These are phyloP conservation scores for Sebastes fasciatus DNA, from an alignment of 2,113 vertebrate genomes.

Conservation along the genomic window DNA sequence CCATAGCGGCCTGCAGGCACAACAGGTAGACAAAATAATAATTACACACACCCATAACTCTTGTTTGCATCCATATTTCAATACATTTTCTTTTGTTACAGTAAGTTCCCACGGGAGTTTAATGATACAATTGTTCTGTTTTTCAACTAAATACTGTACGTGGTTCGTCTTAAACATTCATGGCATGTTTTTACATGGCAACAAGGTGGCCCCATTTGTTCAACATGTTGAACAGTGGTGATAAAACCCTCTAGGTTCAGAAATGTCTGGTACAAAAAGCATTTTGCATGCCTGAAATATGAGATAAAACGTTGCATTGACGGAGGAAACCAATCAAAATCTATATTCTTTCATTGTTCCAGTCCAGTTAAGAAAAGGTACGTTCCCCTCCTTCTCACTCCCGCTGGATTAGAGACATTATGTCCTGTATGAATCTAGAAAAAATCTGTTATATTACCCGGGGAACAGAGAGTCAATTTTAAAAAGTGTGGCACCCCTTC, in stretches of 20 bases:
- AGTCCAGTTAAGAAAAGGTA: background rate
- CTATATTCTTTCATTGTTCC: background rate
- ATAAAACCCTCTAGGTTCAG: background rate
- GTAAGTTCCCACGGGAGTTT: background rate
- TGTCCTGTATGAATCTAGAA: too few relatives aligned
- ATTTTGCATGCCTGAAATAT: background rate
- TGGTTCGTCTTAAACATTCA: background rate
- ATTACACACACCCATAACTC: background rate
- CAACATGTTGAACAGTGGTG: background rate
- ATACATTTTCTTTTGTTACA: background rate
- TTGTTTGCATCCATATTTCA: background rate
- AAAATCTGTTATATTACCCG: too few relatives aligned
- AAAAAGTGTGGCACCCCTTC: too few relatives aligned
- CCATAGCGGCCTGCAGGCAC: slow-evolving; percentile 90
- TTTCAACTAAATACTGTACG: background rate
- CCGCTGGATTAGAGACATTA: too few relatives aligned
- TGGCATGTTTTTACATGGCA: background rate
- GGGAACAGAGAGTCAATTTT: too few relatives aligned
- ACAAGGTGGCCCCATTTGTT: background rate
- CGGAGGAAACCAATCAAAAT: background rate
- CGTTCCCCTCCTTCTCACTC: too few relatives aligned
- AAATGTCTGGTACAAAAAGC: background rate
- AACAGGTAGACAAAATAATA: background rate
- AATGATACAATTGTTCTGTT: background rate
- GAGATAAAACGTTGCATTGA: background rate